Evolutionary conservation across 2,888 invertebrate species (phyloP), one percentile per base, ranked within the genome.

Genomic region (Pegoplata infirma): DNA sequence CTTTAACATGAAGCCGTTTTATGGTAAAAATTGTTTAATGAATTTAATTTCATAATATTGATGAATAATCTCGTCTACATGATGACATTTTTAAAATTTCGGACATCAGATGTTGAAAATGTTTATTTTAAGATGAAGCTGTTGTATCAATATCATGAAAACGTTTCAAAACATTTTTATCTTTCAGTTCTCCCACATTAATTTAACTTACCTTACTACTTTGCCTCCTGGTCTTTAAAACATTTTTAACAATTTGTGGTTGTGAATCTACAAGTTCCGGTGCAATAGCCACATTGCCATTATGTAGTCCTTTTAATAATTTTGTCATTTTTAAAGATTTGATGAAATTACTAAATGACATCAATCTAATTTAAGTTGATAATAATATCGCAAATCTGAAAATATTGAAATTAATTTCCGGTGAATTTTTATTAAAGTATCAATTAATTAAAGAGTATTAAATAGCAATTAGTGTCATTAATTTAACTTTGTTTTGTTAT

Each of bases 241-340:
- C 73, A 67, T 76, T 83, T 51, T 85, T 76, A 32, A 86, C 47
- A 32, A 85, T 40, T 59, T 84, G 85, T 5, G 88, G 84, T 68
- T 85, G 85, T 3, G 85, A 80, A 68, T 86, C 87, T 59, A 86
- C 83, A n/a, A 84, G 79, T 81, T 88, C 88, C 5, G 86, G 85
- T 3, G 85, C 82, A 81, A 83, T 78, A 72, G 83, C 74, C 23
- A 81, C 77, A 17, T 81, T 82, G n/a, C 81, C 82, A 25, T 78
- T 76, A 40, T 82, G 82, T 19, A 84, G 80, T 16, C 84, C 83
- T 55, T 82, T 85, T 7, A 84, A 47, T 32, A 85, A 40, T 71
- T 85, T 86, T 59, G 88, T 86, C 88, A 88, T 88, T 46, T 81
- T 79, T n/a, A 75, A 58, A 5, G 75, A 69, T 40, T 75, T 69